Evolutionary conservation across 2,888 invertebrate genomes (phyloP), one percentile per base, ranked within the genome.

Genomic region (Osmoderma eremita): DNA sequence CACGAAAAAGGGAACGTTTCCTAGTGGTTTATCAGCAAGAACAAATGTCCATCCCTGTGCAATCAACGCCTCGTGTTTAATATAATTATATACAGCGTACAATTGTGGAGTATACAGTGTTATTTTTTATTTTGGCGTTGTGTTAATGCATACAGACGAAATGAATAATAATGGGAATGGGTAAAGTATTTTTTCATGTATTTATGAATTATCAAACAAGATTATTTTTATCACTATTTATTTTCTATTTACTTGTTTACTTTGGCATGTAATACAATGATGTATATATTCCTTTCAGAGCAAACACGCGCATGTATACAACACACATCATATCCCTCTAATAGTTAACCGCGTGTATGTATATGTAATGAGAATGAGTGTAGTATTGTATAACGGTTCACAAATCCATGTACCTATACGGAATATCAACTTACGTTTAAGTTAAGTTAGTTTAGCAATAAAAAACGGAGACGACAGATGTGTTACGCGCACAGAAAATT

Each of bases 161-260:
- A 30, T 13, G 58, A 42, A 58, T 58, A 42, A 58, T 58, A 58
- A 58, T 58, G 58, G 45, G 45, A 42, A 58, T 58, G 42, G 15
- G 45, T 42, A 45, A 58, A 58, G 58, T 58, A 58, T 58, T 58
- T 58, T 58, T 58, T 58, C 58, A 58, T 58, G 58, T 58, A 58
- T 58, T 58, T 45, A 58, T 45, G 58, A 58, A 58, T 58, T 58
- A 58, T 58, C 58, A 58, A 58, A 58, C 45, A 58, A 58, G 58
- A 58, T 58, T 58, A 58, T 58, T 58, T 58, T 58, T 58, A 58
- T 58, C 58, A 30, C 30, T 58, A 42, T 58, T 58, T 58, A 45
- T 58, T 58, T 58, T 58, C 24, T 58, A 58, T 58, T 58, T 58
- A 58, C 58, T 58, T 58, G 58, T 58, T 58, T 58, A 58, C 58